These are phyloP conservation scores for Oenanthe oenanthe DNA, from an alignment of 2,113 vertebrate genomes.

Conservation along the genomic window DNA sequence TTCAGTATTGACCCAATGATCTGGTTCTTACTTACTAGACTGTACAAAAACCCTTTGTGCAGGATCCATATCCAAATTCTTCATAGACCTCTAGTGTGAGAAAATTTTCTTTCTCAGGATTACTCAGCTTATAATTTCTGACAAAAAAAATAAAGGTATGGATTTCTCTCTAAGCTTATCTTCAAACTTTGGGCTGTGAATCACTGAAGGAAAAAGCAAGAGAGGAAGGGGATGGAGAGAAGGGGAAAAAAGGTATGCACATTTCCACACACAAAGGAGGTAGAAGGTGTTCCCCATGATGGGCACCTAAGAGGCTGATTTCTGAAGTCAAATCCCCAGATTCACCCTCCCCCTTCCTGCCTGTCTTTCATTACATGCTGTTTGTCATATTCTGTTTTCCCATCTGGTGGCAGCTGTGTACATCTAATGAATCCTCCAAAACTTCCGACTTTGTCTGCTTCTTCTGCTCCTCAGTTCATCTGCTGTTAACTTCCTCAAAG, in stretches of 20 bases:
- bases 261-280: background rate
- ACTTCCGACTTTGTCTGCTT: conserved; percentile 1
- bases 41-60: background rate
- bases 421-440: conserved; percentile 36
- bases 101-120: background rate
- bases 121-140: background rate
- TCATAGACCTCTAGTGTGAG: rapidly evolving
- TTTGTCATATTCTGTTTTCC: conserved; percentile 59
- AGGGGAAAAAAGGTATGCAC: background rate
- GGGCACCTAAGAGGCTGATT: background rate
- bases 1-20: background rate
- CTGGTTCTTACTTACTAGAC: background rate
- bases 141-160: background rate
- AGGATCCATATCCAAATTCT: background rate
- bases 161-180: background rate
- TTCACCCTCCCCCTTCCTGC: background rate
- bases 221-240: background rate
- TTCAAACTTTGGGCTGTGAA: background rate
- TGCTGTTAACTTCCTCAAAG: conserved; percentile 55
- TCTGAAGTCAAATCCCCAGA: background rate
- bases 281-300: background rate
- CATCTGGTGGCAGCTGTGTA: conserved; percentile 52
- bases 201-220: background rate
- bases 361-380: background rate
- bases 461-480: conserved; percentile 30